Evolutionary conservation across 2,797 vertebrate genomes (phyloP), one percentile per base, ranked within the genome.

Genomic region (Octomys mimax): DNA sequence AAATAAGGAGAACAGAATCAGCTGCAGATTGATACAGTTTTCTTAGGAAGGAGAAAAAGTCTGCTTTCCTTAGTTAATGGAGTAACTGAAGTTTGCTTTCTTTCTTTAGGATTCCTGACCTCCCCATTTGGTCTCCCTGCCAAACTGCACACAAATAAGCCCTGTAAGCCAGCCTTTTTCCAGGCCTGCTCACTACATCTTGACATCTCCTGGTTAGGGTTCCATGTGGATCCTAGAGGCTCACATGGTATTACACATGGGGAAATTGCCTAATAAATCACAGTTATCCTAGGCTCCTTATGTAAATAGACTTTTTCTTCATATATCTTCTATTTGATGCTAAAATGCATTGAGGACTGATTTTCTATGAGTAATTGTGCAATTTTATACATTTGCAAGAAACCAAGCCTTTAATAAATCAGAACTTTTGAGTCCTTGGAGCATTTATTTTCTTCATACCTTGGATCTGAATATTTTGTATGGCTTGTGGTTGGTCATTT

Each of bases 401-500:
- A 91, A 57, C 8, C 64, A 92, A 82, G 92, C 95, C 92, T 98
- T 98, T 97, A 98, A 98, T 98, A 98, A 98, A 96, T 98, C 97
- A 97, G 96, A 92, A 78, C 95, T 87, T 94, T 96, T 28, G 89
- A 94, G 92, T 89, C 84, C 71, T 98, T 87, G 61, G 95, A 97
- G 68, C 28, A 21, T 96, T 98, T 98, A 57, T 97, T 98, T 97
- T 91, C 95, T 87, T 97, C 96, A 95, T 95, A 96, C 96, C 95
- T 91, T 77, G 68, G 95, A 97, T 97, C 94, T 97, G 78, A 98
- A 97, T 97, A 97, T 97, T 98, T 97, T 98, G 97, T 98, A 97
- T 97, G 96, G 97, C 98, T 98, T 98, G 98, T 98, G 97, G 93
- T 97, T 98, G 97, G 91, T 98, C 96, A 96, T 95, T 98, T 97